These are phyloP conservation scores for Branchinecta lindahli DNA, from an alignment of 1,140 invertebrate genomes.

Conservation along the genomic window DNA sequence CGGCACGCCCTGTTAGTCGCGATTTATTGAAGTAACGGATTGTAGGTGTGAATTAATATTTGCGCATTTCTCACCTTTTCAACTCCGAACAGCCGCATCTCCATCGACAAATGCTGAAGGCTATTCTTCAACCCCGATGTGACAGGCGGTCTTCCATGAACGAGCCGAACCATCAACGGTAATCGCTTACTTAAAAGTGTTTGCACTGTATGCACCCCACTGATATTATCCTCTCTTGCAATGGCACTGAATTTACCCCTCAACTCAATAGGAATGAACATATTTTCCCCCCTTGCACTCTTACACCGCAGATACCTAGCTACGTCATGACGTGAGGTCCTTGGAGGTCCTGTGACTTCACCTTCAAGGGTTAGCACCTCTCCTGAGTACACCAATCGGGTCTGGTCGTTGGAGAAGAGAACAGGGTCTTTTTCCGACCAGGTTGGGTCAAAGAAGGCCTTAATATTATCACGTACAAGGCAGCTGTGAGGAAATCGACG, in stretches of 20 bases:
- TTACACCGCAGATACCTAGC: conserved; percentile 68
- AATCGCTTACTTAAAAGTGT: conserved; percentile 71
- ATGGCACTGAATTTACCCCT: conserved; percentile 76
- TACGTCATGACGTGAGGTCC: conserved; percentile 31
- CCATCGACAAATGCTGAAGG: conserved; percentile 58
- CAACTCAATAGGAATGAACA: conserved; percentile 66
- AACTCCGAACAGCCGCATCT: conserved; percentile 55
- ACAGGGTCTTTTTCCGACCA: conserved; percentile 28
- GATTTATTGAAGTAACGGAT: too few relatives aligned
- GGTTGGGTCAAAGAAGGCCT: conserved; percentile 41
- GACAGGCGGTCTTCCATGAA: conserved; percentile 60
- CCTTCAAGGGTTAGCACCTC: conserved; percentile 60
- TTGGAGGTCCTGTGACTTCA: conserved; percentile 43
- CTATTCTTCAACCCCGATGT: conserved; percentile 48
- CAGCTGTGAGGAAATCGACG: conserved; percentile 58
- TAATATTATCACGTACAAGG: conserved; percentile 67
- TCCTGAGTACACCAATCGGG: conserved; percentile 51
- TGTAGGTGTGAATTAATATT: too few relatives aligned
- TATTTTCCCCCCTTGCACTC: conserved; percentile 62
- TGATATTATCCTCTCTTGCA: conserved; percentile 77
- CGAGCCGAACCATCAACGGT: conserved; percentile 73
- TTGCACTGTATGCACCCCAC: conserved; percentile 69
- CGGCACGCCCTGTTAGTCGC: too few relatives aligned
- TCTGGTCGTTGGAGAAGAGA: conserved; percentile 46
- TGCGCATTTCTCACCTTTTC: conserved; percentile 9